Base-by-base conservation (phyloP, 2,113 vertebrate genomes). In the Ophthalmolycus amberensis region DNA sequence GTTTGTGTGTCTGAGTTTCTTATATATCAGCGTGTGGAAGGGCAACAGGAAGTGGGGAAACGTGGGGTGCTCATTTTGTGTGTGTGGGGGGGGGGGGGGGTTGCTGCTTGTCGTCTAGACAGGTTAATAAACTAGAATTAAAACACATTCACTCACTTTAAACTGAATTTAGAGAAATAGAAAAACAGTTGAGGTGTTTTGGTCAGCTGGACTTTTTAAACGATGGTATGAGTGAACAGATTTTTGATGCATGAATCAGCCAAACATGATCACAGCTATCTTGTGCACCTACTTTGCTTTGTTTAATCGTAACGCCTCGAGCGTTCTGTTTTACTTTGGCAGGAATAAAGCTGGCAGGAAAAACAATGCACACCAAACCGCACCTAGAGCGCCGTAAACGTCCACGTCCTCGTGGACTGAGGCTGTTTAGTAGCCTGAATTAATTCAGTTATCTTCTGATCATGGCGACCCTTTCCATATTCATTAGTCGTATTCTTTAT, bases 11-110 rank as follows among this genome's bases (percentile, higher is more conserved):
- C 16, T 77, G 62, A n/a, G 25, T 83, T 27, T 83, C 58, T 66
- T 77, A 15, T 42, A 9, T 69, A 67, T 65, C 16, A 15, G 64
- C 25, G 71, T 68, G 71, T 59, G 29, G 20, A 58, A 29, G 42
- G 46, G 42, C 40, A 42, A 52, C 64, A 75, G 77, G 82, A 90
- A 83, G 70, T 56, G 29, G 27, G 75, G 48, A 65, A 75, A 79
- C 8, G 14, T 69, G 81, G 85, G 71, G 67, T 72, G 40, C 66
- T 44, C 42, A 40, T 29, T 71, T 38, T 12, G 52, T 6, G 14
- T 34, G 34, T 34, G 34, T 34, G 34, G 4, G 5, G 4, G 34
- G 20, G 18, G 67, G 50, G 20, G 16, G 60, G 50, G 73, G 59
- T 37, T 16, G 62, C 27, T 54, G 72, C 42, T 44, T 82, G 75